Evolutionary conservation across 2,888 invertebrate species (phyloP), one percentile per base, ranked within the genome.

Genomic region (Meiosimyza platycephala): DNA sequence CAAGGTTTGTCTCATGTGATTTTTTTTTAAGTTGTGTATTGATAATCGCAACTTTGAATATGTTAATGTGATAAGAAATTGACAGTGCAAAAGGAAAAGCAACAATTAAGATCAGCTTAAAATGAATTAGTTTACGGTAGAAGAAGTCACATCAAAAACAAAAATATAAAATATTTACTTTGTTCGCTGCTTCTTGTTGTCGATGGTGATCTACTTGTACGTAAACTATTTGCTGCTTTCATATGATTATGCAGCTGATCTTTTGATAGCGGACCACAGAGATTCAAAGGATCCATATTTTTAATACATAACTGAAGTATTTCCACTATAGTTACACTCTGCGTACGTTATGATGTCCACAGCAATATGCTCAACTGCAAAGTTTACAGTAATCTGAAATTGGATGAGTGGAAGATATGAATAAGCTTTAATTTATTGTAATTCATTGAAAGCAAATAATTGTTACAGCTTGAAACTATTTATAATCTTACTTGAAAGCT

Each of bases 161-260:
- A 74, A 13, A 69, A 66, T 51, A 48, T 51, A 16, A 22, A 63
- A 70, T 77, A 84, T 78, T 83, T 84, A 85, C 85, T 86, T 84
- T 83, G 83, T 76, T 86, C 85, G 74, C 78, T 80, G 74, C 80
- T 84, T 72, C 85, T 80, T 75, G 81, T 83, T 72, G 83, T 82
- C 68, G 85, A 85, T 72, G 85, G 85, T 22, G 86, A 86, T 80
- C 85, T 83, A 76, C 86, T 86, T 75, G 83, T 78, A 72, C 86
- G 82, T 68, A 84, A 79, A 71, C 76, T 78, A 70, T 67, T 77
- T 78, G 73, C 51, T 18, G 50, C 40, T 69, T 52, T 60, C 51
- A 12, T 80, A 77, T 63, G 18, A 55, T 74, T 68, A 15, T 66
- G 79, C 75, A 78, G 82, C 66, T 78, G 74, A 75, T 78, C 74